Base-by-base conservation (phyloP, 2,888 invertebrate genomes). In the Drosophila rubida region DNA sequence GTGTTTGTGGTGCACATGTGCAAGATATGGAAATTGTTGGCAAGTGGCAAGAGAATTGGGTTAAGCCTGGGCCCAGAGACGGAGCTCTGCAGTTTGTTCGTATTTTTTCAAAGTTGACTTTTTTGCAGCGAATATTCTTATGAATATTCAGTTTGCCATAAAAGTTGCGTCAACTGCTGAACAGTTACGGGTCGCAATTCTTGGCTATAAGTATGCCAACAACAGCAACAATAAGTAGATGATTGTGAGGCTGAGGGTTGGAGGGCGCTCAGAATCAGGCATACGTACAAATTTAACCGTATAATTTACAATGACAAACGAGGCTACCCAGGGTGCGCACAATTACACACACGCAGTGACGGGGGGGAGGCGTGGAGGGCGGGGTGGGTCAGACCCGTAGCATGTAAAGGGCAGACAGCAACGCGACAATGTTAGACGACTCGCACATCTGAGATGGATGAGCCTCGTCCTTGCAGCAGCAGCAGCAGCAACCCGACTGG, bases 281-380 rank as follows among this genome's bases (percentile, higher is more conserved):
- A 51, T 57, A 68, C 73, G 73, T 72, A 75, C 86, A 79, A 79
- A 88, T 86, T 86, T 78, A 84, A 84, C 82, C 86, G 71, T 73
- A 82, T 82, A 87, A 88, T 88, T 88, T 82, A 84, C 79, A 86
- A 84, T 80, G 84, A 84, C 82, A 86, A 80, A 87, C 80, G 86
- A 83, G 82, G 77, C 64, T 75, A 55, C 59, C 60, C 64, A 66
- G 67, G 69, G 55, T 76, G 67, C 71, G 74, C 87, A 77, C 87
- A 86, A 85, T 85, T 80, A 81, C 80, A 76, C 79, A 68, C 60
- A 45, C 39, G 54, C 46, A 19, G 19, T 2, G 19, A 19, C 1
- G 19, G 19, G 19, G 14, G 11, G 4, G 6, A 8, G 22, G 25
- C 23, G 4, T 25, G 1, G 13, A 30, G 5, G 6, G 32, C 11